A percentile compares a stretch with the other conserved stretches of the same genome.
These are phyloP conservation scores for Panzeria rudis DNA, from an alignment of 2,888 invertebrate genomes.

Conservation along the genomic window DNA sequence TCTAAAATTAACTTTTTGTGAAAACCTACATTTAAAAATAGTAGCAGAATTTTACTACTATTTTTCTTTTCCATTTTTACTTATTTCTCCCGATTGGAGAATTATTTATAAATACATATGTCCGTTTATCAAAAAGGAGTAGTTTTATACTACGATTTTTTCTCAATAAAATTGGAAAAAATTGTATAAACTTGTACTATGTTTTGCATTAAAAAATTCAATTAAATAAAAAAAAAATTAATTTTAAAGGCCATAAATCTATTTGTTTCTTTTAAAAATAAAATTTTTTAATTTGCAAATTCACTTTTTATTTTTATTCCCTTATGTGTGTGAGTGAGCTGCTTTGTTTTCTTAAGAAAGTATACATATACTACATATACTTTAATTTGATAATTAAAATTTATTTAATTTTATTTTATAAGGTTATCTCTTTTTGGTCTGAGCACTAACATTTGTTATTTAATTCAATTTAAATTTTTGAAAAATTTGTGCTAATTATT, in stretches of 20 bases:
- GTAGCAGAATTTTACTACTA: neutral
- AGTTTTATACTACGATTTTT: neutral
- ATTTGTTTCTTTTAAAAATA: neutral
- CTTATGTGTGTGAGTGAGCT: too few relatives aligned
- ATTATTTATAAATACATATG: too few relatives aligned
- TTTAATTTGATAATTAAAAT: neutral
- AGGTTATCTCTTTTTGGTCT: constrained; percentile 28
- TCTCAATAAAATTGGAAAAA: neutral
- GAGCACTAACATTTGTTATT: constrained; percentile 29
- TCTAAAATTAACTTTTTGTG: too few relatives aligned
- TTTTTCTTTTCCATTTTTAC: too few relatives aligned
- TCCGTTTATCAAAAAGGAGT: neutral
- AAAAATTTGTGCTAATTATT: constrained; percentile 53
- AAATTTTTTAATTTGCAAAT: neutral
- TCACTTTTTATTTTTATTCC: neutral
- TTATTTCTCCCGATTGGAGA: too few relatives aligned
- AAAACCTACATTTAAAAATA: neutral
- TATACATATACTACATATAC: neutral
- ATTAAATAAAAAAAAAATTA: neutral
- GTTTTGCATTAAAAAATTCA: neutral
- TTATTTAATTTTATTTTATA: constrained; percentile 22
- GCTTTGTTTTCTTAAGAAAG: too few relatives aligned
- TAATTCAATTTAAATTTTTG: constrained; percentile 40
- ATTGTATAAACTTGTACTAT: too few relatives aligned
- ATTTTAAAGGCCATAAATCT: neutral